Base-by-base conservation (phyloP, 2,888 invertebrate species). In the Lithophane ornitopus region DNA sequence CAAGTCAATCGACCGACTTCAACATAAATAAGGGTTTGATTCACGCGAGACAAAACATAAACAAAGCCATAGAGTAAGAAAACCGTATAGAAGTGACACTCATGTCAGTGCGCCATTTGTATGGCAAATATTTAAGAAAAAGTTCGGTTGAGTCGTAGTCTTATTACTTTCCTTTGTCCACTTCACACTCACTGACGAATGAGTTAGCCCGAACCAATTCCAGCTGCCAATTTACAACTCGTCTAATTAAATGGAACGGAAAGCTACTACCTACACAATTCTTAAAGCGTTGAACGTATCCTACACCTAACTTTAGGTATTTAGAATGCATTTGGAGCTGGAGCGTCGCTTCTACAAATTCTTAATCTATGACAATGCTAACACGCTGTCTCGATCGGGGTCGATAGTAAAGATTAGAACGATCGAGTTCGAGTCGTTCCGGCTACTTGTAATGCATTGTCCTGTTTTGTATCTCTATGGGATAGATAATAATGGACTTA, bases 1-100 rank as follows among this genome's bases (percentile, higher is more conserved):
- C 81, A 76, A 83, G 76, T 83, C 87, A 85, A 86, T 86, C 83
- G 77, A 76, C 77, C 63, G 79, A 80, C 74, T 52, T 70, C 65
- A 54, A 80, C 69, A 80, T 80, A 80, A 80, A 85, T 82, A 70
- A 84, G 66, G 70, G 76, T 81, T 81, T 78, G 80, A 86, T 82
- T 77, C 79, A 82, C 79, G 73, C 58, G 80, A 85, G 79, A 71
- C 70, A 72, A 71, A 84, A 76, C 56, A 68, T 82, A 82, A 82
- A 85, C 81, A 80, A 46, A 61, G 52, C 0, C 77, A 78, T 44
- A 58, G 63, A 78, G 9, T 34, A 34, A 28, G 3, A 11, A 58
- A 34, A 11, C 1, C 0, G 3, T 22, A 3, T 44, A 58, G 77
- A 78, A 26, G 58, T 6, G 63, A 19, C 52, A 49, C 46, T 49